Evolutionary conservation across 2,888 invertebrate species (phyloP).

Genomic region (Luperina nickerlii): DNA sequence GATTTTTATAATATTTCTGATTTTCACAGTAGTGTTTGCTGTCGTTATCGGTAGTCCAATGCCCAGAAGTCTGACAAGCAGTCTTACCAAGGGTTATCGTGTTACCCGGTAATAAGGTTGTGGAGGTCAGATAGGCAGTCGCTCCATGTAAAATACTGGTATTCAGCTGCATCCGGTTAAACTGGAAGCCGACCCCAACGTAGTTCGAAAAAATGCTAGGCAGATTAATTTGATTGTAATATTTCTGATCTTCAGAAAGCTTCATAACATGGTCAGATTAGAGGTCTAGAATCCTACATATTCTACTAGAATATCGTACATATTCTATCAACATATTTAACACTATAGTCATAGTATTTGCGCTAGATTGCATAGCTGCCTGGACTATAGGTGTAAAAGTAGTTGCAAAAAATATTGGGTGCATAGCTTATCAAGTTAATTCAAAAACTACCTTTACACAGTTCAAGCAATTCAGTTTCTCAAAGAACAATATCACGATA

Average conservation of each 20-base stretch:
- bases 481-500: constrained; percentile 44
- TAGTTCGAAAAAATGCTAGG: too few species aligned
- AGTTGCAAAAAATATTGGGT: not conserved
- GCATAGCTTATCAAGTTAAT: not conserved
- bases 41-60: too few species aligned
- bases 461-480: constrained; percentile 5
- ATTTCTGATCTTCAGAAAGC: not conserved
- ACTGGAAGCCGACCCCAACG: too few species aligned
- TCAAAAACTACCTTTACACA: not conserved
- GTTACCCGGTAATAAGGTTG: too few species aligned
- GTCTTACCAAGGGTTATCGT: too few species aligned
- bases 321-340: not conserved
- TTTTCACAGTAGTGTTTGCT: not conserved
- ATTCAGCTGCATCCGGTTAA: too few species aligned
- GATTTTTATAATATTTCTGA: too few species aligned
- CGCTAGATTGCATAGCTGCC: not conserved
- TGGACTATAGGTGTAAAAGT: not conserved
- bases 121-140: too few species aligned
- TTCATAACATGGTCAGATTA: not conserved
- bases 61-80: too few species aligned
- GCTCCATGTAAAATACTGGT: too few species aligned
- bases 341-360: not conserved
- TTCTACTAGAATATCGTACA: too few species aligned
- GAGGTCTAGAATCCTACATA: not conserved
- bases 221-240: not conserved